Evolutionary conservation across 2,113 vertebrate genomes (phyloP), one percentile per base, ranked within the genome.

Genomic region (Asarcornis scutulata): DNA sequence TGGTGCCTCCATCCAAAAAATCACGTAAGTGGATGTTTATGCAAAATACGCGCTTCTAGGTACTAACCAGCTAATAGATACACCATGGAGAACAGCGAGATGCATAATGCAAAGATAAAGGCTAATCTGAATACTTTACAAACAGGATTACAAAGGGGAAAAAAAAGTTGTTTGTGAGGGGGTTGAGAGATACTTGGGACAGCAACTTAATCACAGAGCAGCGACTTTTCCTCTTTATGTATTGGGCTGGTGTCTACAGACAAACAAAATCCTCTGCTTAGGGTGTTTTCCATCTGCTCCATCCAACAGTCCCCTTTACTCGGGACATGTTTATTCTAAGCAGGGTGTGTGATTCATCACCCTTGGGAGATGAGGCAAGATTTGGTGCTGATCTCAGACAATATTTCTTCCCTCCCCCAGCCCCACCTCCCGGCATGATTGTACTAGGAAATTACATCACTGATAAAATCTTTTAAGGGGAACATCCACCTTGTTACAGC

Each of bases 321-420:
- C 38, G 88, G 62, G 74, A 66, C 0, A 4, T 91, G 91, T 95
- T 96, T 95, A 86, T 95, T 95, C 96, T 94, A 83, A 90, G 86
- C 59, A 91, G 86, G 42, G 76, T 27, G 1, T 4, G 12, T 97
- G 96, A 97, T 83, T 98, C 97, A 97, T 90, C 75, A 20, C 95
- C 86, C 94, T 3, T 68, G 96, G 73, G 97, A 95, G 83, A 94
- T 92, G 96, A 97, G 89, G 86, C 79, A 81, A 91, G 76, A 29
- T 86, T 97, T 96, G 82, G 40, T 97, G 91, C 96, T 97, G 95
- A 94, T 96, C 89, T 97, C 92, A 86, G 59, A 55, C 91, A 92
- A 69, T 94, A 82, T 58, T 64, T 89, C 59, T 86, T 53, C 40
- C 23, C 16, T 31, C 79, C 36, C 48, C 60, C 38, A 68, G 55